A percentile compares a stretch with the other conserved stretches of the same genome.
Conservation (phyloP, 53 echinoderm and acorn worm species). For the Pentamera pediparva region DNA sequence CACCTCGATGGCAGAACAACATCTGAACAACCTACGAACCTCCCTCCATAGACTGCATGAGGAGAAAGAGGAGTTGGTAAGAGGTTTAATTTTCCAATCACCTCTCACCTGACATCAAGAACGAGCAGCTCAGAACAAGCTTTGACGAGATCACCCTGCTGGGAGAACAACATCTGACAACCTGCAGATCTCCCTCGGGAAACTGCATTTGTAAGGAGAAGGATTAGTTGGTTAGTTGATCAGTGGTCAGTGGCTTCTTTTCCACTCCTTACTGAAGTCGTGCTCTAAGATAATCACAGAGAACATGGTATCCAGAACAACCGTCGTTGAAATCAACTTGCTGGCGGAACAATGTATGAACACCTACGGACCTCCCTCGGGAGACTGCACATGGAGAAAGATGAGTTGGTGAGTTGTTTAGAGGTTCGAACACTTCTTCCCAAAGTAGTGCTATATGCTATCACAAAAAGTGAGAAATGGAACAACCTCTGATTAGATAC, state of each 20-base stretch:
- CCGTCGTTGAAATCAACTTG: constrained; percentile 54
- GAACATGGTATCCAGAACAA: too few species aligned
- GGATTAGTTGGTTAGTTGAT: constrained; percentile 85
- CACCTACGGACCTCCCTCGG: constrained; percentile 55
- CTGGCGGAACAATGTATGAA: constrained; percentile 65
- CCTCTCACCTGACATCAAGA: too few species aligned
- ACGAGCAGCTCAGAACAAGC: constrained; percentile 58
- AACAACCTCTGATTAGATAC: too few species aligned
- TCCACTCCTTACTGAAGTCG: too few species aligned
- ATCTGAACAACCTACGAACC: constrained; percentile 59
- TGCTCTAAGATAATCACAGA: too few species aligned
- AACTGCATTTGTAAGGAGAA: constrained; percentile 77
- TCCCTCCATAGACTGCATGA: constrained; percentile 56
- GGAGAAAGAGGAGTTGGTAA: constrained; percentile 95
- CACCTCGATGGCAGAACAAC: constrained; percentile 54
- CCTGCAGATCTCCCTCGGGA: constrained; percentile 54
- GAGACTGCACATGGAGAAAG: constrained; percentile 78
- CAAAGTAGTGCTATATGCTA: too few species aligned
- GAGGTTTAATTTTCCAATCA: too few species aligned
- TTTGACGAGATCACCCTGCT: constrained; percentile 51
- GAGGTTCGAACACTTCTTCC: too few species aligned
- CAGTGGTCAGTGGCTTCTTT: too few species aligned
- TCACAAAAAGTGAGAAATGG: too few species aligned
- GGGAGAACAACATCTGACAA: constrained; percentile 58
- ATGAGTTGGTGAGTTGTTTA: constrained; percentile 82